These are phyloP conservation scores for Scrobipalpa atriplicella DNA, from an alignment of 2,888 invertebrate genomes.

Conservation along the genomic window DNA sequence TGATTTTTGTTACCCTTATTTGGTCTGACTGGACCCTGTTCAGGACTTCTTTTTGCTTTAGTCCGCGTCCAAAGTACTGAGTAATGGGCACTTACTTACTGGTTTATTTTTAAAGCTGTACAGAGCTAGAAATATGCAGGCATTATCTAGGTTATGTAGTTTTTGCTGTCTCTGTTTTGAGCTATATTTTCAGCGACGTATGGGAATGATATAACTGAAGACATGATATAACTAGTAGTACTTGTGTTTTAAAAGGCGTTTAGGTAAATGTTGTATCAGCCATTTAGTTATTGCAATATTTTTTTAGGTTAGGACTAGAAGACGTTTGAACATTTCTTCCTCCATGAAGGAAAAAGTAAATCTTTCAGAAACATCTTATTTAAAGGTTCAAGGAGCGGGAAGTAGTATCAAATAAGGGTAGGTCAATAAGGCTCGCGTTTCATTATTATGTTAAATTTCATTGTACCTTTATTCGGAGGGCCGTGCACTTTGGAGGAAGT, in stretches of 20 bases:
- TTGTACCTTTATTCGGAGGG: constrained; percentile 61
- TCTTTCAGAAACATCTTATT: background rate
- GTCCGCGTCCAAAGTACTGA: constrained; percentile 7
- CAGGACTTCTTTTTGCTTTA: constrained; percentile 27
- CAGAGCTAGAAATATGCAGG: constrained; percentile 15
- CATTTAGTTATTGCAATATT: no score
- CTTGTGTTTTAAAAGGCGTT: no score
- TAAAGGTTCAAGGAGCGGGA: constrained; percentile 1
- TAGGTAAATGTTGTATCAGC: no score
- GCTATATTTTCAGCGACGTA: background rate
- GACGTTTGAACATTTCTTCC: no score
- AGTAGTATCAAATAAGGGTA: constrained; percentile 32
- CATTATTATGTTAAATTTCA: constrained; percentile 72
- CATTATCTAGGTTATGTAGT: background rate
- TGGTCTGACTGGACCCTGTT: constrained; percentile 17
- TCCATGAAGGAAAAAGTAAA: background rate
- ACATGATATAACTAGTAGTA: no score
- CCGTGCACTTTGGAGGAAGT: constrained; percentile 53
- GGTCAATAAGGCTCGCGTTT: constrained; percentile 46
- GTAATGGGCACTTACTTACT: constrained; percentile 4
- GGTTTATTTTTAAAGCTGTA: constrained; percentile 21
- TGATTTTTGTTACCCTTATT: constrained; percentile 28
- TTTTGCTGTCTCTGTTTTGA: background rate
- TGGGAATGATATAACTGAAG: background rate
- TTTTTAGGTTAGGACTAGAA: no score